Conservation (phyloP, 2,797 vertebrate genomes). For the Tinamus major region DNA sequence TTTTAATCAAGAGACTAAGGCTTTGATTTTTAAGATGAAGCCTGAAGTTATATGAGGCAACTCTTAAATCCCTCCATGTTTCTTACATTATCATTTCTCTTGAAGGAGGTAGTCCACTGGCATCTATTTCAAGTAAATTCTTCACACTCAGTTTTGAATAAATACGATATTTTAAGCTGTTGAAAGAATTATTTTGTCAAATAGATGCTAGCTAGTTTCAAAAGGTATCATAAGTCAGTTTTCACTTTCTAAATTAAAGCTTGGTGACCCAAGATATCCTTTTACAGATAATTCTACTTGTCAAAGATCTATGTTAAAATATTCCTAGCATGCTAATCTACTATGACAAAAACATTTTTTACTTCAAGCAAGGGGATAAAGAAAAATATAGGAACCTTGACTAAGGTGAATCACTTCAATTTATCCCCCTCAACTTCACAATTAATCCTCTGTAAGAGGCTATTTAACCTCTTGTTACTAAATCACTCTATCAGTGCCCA, state of each 20-base stretch:
- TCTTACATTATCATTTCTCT: not conserved
- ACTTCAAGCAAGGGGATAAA: not conserved
- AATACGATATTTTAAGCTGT: not conserved
- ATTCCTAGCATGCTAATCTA: too few relatives aligned
- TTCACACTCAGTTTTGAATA: not conserved
- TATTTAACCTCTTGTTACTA: not conserved
- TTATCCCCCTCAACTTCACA: not conserved
- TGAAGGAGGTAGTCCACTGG: not conserved
- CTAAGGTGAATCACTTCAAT: not conserved
- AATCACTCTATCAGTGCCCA: not conserved
- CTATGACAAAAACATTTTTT: not conserved
- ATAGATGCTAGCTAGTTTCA: not conserved
- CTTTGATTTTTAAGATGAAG: not conserved
- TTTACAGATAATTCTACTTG: not conserved
- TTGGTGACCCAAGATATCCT: not conserved
- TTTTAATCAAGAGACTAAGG: not conserved
- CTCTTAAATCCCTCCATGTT: not conserved
- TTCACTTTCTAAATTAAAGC: not conserved
- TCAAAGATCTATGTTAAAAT: not conserved
- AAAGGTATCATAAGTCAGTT: not conserved
- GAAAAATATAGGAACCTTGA: not conserved
- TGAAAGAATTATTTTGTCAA: conserved; percentile 24
- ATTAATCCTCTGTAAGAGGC: not conserved
- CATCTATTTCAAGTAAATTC: not conserved
- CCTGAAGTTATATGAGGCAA: not conserved